These are phyloP conservation scores for Onychomys torridus DNA, from an alignment of 2,797 vertebrate genomes.

Conservation along the genomic window DNA sequence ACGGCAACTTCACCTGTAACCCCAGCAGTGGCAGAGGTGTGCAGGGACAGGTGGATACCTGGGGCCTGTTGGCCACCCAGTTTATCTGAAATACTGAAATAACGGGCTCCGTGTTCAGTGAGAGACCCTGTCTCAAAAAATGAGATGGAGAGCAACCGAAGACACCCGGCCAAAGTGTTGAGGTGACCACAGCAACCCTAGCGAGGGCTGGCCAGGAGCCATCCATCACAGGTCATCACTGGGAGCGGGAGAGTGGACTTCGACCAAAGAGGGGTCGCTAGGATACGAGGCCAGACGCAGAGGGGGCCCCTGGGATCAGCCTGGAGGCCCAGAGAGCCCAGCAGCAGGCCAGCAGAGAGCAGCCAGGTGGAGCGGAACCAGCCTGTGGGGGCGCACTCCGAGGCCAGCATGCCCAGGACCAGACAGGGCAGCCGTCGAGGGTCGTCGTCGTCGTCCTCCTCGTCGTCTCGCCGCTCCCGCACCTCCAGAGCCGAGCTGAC, in stretches of 20 bases:
- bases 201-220: neutral
- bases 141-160: neutral
- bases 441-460: too few relatives aligned
- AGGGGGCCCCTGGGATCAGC: neutral
- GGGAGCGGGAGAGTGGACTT: accelerated
- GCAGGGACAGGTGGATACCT: neutral
- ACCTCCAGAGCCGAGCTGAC: neutral
- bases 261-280: neutral
- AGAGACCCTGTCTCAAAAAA: neutral
- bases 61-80: neutral
- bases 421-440: neutral
- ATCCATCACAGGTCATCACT: neutral
- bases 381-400: neutral
- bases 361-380: neutral
- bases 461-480: accelerated
- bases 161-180: neutral
- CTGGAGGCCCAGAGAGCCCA: neutral
- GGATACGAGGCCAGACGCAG: neutral
- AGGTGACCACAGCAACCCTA: neutral
- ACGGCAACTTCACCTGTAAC: neutral
- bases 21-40: neutral
- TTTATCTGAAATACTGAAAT: neutral
- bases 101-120: neutral
- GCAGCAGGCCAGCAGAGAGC: neutral
- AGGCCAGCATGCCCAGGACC: neutral